phyloP scores from a whole-genome alignment of 53 echinoderm and acorn worm species.

The Echinarachnius parma region DNA sequence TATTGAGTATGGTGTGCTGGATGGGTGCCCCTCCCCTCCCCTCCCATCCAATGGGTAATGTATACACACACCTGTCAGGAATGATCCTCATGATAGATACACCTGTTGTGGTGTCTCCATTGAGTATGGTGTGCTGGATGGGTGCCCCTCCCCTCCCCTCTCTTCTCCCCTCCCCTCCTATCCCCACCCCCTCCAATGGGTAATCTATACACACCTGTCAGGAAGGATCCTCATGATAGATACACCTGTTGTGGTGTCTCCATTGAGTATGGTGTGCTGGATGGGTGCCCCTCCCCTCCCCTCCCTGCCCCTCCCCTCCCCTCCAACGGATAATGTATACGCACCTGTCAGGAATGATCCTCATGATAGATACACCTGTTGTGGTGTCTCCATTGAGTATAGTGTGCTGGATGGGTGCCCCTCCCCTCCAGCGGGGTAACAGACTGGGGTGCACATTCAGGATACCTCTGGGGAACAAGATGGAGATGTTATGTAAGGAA shows the following conservation, averaged over 20 bases:
- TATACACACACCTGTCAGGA: constrained; percentile 12
- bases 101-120: constrained; percentile 76
- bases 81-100: constrained; percentile 67
- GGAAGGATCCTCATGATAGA: constrained; percentile 59
- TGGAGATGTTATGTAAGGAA: too few relatives aligned
- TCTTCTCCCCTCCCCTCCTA: too few relatives aligned
- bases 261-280: constrained; percentile 75
- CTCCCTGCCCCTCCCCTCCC: too few relatives aligned
- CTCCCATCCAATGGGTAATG: too few relatives aligned
- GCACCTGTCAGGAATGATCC: constrained; percentile 3
- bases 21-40: constrained; percentile 84
- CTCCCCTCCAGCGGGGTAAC: constrained; percentile 90
- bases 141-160: constrained; percentile 94
- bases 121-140: constrained; percentile 76
- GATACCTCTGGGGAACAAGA: constrained; percentile 60
- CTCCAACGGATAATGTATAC: constrained; percentile 45
- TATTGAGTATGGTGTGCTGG: constrained; percentile 75
- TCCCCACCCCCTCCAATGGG: too few relatives aligned
- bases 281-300: constrained; percentile 91
- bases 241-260: constrained; percentile 77
- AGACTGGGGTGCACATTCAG: constrained; percentile 92
- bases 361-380: constrained; percentile 82
- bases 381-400: constrained; percentile 75
- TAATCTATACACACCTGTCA: not conserved
- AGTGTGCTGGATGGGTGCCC: constrained; percentile 75